Conservation (phyloP, 2,888 invertebrate genomes). For the Gisinianus flammeolus region DNA sequence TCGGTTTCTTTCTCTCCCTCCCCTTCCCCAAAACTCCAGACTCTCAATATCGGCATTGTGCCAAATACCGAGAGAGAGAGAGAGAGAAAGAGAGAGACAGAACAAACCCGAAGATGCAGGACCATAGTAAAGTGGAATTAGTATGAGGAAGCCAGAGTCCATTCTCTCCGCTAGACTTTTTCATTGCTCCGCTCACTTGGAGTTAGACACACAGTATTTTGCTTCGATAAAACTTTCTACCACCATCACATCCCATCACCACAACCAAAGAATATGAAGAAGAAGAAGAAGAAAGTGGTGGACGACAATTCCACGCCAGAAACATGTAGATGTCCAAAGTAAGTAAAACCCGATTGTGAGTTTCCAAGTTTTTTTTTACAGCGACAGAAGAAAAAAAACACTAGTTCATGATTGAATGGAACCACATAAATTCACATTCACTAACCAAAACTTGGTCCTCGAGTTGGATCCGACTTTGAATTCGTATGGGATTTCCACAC, state of each 20-base stretch:
- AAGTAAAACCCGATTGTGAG: conserved; percentile 3
- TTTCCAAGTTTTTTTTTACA: neutral
- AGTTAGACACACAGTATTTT: neutral
- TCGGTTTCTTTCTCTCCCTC: conserved; percentile 6
- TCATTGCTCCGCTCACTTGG: neutral
- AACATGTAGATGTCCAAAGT: neutral
- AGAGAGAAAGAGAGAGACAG: conserved; percentile 2
- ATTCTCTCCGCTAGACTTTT: conserved; percentile 27
- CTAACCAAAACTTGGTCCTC: conserved; percentile 6
- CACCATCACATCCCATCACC: neutral
- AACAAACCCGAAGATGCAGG: neutral
- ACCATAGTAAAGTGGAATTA: conserved; percentile 22
- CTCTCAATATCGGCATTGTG: conserved; percentile 51
- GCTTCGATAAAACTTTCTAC: too few relatives aligned
- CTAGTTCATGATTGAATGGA: conserved; percentile 30
- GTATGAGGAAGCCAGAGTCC: conserved; percentile 32
- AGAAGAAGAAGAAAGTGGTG: neutral
- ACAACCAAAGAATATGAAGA: neutral
- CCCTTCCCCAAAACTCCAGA: neutral
- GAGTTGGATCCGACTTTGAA: too few relatives aligned
- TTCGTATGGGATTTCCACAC: neutral
- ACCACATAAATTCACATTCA: conserved; percentile 5
- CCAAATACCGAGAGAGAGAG: conserved; percentile 46
- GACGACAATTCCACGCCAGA: neutral
- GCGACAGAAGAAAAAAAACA: conserved; percentile 5